phyloP scores from a whole-genome alignment of 2,888 invertebrate species.

The Plagiodera versicolora region DNA sequence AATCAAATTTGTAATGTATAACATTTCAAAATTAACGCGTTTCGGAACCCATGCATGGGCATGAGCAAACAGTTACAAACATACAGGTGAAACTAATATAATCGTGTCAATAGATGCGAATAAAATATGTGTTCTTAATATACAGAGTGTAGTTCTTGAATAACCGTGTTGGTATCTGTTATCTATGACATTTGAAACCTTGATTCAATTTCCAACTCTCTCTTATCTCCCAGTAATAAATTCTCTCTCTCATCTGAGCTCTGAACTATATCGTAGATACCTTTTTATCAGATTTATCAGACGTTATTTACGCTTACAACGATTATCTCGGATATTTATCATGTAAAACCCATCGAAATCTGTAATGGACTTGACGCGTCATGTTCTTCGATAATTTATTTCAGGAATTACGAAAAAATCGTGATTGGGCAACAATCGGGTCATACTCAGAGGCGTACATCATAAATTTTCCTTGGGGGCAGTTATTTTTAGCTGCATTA shows the following conservation, averaged over 20 bases:
- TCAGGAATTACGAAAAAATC: conserved; percentile 21
- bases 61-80: too few species aligned
- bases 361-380: conserved; percentile 2
- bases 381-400: conserved; percentile 17
- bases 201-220: not conserved
- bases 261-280: not conserved
- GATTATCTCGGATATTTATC: conserved; percentile 13
- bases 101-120: too few species aligned
- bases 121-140: too few species aligned
- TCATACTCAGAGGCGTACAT: not conserved
- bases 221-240: not conserved
- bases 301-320: not conserved
- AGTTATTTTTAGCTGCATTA: too few species aligned
- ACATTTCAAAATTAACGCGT: too few species aligned
- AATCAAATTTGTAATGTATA: too few species aligned
- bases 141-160: too few species aligned
- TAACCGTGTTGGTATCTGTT: not conserved
- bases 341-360: conserved; percentile 11
- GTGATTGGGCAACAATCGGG: not conserved
- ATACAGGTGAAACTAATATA: too few species aligned
- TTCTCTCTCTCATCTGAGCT: conserved; percentile 14
- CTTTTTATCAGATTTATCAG: not conserved
- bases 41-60: too few species aligned
- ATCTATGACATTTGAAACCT: not conserved
- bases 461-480: too few species aligned